Conservation (phyloP, 1,140 invertebrate species). For the Copidosoma floridanum region DNA sequence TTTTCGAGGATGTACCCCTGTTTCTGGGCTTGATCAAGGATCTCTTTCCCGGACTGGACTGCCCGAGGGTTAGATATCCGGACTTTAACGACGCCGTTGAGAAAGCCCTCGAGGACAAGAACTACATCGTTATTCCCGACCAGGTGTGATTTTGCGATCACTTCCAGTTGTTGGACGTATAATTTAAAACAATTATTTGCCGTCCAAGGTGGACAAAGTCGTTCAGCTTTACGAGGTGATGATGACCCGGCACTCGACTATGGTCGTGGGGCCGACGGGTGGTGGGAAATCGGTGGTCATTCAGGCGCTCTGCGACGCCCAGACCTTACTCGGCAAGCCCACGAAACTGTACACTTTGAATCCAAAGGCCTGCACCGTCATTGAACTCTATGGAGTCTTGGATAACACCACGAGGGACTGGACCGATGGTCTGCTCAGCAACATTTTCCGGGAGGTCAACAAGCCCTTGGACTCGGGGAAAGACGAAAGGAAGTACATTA, state of each 20-base stretch:
- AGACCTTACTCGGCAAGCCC: conserved; percentile 68
- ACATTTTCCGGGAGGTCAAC: conserved; percentile 89
- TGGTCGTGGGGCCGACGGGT: conserved; percentile 88
- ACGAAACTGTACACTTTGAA: conserved; percentile 80
- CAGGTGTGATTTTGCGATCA: no score
- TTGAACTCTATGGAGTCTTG: conserved; percentile 86
- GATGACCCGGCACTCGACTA: conserved; percentile 88
- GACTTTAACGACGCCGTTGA: conserved; percentile 80
- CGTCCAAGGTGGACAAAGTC: conserved; percentile 78
- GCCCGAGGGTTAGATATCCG: conserved; percentile 78
- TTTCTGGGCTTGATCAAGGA: conserved; percentile 84
- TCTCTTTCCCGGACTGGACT: conserved; percentile 85
- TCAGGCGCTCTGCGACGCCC: conserved; percentile 76
- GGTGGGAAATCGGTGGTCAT: conserved; percentile 88
- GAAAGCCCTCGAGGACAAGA: conserved; percentile 63
- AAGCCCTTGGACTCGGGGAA: conserved; percentile 70
- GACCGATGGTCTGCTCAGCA: conserved; percentile 87
- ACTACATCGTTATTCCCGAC: conserved; percentile 71
- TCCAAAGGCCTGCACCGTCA: conserved; percentile 84
- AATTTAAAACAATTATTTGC: not conserved
- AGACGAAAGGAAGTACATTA: conserved; percentile 67
- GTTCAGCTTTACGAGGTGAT: conserved; percentile 90
- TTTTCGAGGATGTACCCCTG: conserved; percentile 85
- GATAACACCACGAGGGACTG: conserved; percentile 84
- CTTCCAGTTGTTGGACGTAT: not conserved